These are phyloP conservation scores for Baryphthengus martii DNA, from an alignment of 2,113 vertebrate genomes.

Conservation along the genomic window DNA sequence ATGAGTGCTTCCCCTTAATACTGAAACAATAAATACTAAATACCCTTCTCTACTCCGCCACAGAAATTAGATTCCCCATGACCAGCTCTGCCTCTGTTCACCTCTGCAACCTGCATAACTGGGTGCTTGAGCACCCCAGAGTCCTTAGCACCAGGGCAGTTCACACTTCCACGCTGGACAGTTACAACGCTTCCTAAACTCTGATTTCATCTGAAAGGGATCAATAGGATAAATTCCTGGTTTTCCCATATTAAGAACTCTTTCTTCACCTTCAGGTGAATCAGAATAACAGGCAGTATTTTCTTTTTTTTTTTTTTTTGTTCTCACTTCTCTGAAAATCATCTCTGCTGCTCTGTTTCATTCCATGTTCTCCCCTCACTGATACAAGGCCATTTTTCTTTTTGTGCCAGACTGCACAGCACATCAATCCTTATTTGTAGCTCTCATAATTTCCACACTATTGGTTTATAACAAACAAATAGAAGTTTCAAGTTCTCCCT, in stretches of 20 bases:
- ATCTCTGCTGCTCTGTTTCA: not conserved
- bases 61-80: not conserved
- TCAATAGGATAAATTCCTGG: not conserved
- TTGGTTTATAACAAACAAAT: constrained; percentile 48
- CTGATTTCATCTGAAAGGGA: not conserved
- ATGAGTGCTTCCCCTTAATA: not conserved
- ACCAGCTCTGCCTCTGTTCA: not conserved
- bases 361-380: not conserved
- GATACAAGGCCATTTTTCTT: not conserved
- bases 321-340: not conserved
- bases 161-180: not conserved
- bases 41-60: not conserved
- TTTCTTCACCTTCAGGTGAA: not conserved
- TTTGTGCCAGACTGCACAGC: not conserved
- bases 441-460: constrained; percentile 34
- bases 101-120: not conserved
- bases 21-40: not conserved
- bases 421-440: constrained; percentile 56
- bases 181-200: not conserved
- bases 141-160: not conserved
- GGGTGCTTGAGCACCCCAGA: accelerated
- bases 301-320: not conserved
- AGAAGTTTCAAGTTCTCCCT: constrained; percentile 2
- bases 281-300: not conserved
- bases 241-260: not conserved